Evolutionary conservation across 2,113 vertebrate genomes (phyloP).

Genomic region (Lampris incognitus): DNA sequence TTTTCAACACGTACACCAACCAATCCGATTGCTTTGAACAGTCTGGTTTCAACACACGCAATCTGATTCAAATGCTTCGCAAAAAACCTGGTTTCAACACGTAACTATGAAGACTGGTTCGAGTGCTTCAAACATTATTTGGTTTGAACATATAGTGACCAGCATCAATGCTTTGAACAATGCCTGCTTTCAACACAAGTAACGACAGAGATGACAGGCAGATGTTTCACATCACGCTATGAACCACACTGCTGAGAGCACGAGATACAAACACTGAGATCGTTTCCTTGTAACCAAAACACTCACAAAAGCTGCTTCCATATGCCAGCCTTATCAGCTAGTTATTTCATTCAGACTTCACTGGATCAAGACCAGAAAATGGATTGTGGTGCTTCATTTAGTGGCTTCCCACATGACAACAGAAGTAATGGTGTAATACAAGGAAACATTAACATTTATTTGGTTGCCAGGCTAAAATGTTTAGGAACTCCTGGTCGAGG

Average conservation of each 20-base stretch:
- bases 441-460: neutral
- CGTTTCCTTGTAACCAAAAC: constrained; percentile 22
- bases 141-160: constrained; percentile 42
- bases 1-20: constrained; percentile 54
- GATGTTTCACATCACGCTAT: constrained; percentile 50
- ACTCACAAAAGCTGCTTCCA: constrained; percentile 29
- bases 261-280: constrained; percentile 24
- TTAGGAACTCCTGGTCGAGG: neutral
- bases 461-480: neutral
- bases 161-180: constrained; percentile 58
- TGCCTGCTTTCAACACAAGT: constrained; percentile 49
- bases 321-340: constrained; percentile 6
- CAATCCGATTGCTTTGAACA: constrained; percentile 38
- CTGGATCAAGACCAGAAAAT: neutral
- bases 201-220: constrained; percentile 62
- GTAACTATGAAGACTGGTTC: constrained; percentile 17
- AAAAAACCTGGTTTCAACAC: constrained; percentile 35
- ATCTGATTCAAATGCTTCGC: constrained; percentile 44
- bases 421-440: constrained; percentile 1
- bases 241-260: constrained; percentile 16
- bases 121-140: constrained; percentile 30
- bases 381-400: neutral
- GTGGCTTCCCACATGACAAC: neutral
- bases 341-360: constrained; percentile 6
- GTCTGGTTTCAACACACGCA: constrained; percentile 55